Evolutionary conservation across 1,140 invertebrate species (phyloP).

Genomic region (Trypoxylus dichotomus): DNA sequence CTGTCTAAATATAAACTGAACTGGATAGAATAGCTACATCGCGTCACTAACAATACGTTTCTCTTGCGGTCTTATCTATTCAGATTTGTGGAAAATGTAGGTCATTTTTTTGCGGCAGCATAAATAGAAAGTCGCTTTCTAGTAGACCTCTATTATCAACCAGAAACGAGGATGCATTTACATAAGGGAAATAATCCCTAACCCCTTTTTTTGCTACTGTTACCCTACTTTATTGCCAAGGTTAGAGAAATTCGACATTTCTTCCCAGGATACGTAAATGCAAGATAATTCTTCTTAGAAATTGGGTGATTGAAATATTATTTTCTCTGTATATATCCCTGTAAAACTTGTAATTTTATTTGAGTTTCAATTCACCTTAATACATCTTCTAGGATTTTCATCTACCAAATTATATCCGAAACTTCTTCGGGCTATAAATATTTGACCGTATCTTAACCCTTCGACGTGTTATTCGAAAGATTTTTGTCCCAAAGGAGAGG

Average conservation of each 20-base stretch:
- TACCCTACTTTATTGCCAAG: neutral
- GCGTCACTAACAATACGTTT: slow-evolving; percentile 25
- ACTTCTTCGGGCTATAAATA: too few relatives aligned
- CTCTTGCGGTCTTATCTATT: slow-evolving; percentile 29
- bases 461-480: neutral
- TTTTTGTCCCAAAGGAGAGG: neutral
- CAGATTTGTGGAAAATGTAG: slow-evolving; percentile 37
- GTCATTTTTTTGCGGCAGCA: slow-evolving; percentile 46
- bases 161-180: neutral
- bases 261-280: neutral
- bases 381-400: too few relatives aligned
- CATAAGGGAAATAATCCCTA: neutral
- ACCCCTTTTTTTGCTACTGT: neutral
- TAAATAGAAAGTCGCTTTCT: slow-evolving; percentile 42
- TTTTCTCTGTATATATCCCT: neutral
- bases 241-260: neutral
- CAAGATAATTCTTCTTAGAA: neutral
- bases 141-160: neutral
- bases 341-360: too few relatives aligned
- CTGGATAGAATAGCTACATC: neutral
- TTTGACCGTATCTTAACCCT: too few relatives aligned
- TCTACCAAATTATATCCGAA: too few relatives aligned
- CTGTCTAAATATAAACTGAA: slow-evolving; percentile 14
- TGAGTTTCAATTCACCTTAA: too few relatives aligned
- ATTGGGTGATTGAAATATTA: neutral